phyloP scores from a whole-genome alignment of 2,113 vertebrate genomes.

The Carassius auratus region DNA sequence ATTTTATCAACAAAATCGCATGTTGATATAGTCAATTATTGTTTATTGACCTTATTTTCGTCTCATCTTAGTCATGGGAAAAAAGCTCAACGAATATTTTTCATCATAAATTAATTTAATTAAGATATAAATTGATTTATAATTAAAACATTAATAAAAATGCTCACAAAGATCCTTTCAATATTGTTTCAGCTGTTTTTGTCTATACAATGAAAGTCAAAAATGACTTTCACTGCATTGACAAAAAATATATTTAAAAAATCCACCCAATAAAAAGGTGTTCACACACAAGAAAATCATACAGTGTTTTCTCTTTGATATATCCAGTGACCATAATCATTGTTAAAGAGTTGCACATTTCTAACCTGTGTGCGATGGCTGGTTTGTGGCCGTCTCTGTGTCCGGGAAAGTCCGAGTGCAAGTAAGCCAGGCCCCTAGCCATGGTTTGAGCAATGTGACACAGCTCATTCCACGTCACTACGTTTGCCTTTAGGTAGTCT shows the following conservation, averaged over 20 bases:
- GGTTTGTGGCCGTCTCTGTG: conserved; percentile 98
- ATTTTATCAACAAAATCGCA: no score
- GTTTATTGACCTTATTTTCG: no score
- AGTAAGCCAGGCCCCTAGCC: conserved; percentile 92
- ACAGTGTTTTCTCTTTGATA: background rate
- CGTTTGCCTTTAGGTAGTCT: conserved; percentile 96
- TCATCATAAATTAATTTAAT: no score
- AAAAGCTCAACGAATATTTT: no score
- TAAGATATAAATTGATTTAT: no score
- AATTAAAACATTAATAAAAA: no score
- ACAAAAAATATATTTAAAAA: background rate
- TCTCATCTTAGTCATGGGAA: no score
- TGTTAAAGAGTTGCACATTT: background rate
- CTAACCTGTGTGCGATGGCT: conserved; percentile 92
- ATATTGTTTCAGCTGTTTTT: background rate
- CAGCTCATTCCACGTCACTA: conserved; percentile 95
- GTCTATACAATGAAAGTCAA: background rate
- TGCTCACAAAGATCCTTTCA: background rate
- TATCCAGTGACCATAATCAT: background rate
- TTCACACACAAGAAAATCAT: background rate
- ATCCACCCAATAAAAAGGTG: background rate
- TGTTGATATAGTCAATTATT: no score
- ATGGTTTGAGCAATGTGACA: conserved; percentile 94
- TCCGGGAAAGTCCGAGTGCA: conserved; percentile 95
- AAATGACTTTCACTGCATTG: background rate